phyloP scores from a whole-genome alignment of 2,113 vertebrate genomes.

The Cairina moschata region DNA sequence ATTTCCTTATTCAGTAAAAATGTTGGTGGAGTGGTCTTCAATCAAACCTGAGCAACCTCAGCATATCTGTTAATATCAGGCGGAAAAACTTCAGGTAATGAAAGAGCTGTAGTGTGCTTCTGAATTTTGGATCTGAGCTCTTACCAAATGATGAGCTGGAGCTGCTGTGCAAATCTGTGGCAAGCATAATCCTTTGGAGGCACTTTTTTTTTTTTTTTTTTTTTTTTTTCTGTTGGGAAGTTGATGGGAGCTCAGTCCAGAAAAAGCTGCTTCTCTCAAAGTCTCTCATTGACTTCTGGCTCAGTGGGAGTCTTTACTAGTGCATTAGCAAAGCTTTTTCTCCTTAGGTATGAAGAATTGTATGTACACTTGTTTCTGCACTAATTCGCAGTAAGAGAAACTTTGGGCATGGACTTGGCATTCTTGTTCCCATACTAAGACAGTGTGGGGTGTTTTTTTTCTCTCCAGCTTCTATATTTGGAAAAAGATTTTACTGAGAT shows the following conservation, averaged over 20 bases:
- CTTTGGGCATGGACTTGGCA: no score
- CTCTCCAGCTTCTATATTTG: not conserved
- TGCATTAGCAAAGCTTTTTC: not conserved
- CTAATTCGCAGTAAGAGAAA: not conserved
- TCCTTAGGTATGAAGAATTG: not conserved
- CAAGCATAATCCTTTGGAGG: not conserved
- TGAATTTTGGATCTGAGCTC: not conserved
- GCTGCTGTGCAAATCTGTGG: not conserved
- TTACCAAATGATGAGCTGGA: not conserved
- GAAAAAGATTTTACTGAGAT: not conserved
- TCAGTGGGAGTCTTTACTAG: not conserved
- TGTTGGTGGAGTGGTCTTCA: fast-evolving
- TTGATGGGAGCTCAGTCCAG: not conserved
- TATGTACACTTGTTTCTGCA: not conserved
- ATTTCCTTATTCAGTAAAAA: not conserved
- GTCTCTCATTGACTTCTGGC: not conserved
- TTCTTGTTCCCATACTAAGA: not conserved
- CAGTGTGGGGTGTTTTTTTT: not conserved
- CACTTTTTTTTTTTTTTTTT: not conserved
- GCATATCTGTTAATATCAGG: not conserved
- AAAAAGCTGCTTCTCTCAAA: not conserved
- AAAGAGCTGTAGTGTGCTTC: not conserved
- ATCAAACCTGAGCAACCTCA: not conserved
- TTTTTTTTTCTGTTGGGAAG: not conserved
- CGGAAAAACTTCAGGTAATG: not conserved